Base-by-base conservation (phyloP, 2,797 vertebrate species). In the Philypnodon macrostomus region DNA sequence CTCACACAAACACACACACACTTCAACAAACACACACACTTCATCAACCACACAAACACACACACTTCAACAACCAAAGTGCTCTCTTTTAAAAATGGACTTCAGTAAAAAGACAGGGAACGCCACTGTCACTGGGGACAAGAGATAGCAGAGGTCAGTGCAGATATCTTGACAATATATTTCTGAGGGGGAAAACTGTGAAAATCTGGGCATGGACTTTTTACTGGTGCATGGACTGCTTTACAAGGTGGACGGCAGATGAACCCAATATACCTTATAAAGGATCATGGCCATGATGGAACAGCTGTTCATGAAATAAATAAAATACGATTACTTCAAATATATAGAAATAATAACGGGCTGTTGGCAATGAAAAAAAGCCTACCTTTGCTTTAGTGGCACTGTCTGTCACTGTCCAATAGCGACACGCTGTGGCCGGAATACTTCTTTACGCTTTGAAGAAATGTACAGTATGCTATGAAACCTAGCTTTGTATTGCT, bases 401-500 rank as follows among this genome's bases (percentile, higher is more conserved):
- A 79, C 84, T 83, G 79, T 69, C 46, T 63, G 84, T 82, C 87
- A 87, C 81, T 89, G 87, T 90, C 83, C 83, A 74, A 85, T 88
- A 88, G 87, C 65, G 88, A 90, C 89, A 89, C 65, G 72, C 87
- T 87, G 89, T 91, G 89, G 90, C 89, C 85, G 86, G 79, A 90
- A 89, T 84, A 89, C 88, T 88, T 86, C 90, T 81, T 69, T 88
- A 66, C 67, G 81, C 88, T 91, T 89, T 83, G 84, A 89, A 81
- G n/a, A 86, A 89, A 85, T 90, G 88, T 90, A 90, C 85, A 88
- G 77, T 88, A 88, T 87, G 84, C 86, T 88, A 73, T 77, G 60
- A 88, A 88, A 85, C 67, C 66, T 90, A 90, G 88, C 90, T 91
- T 91, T 91, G 88, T 90, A 91, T 85, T 81, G 89, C 87, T 88